phyloP scores from a whole-genome alignment of 1,140 invertebrate genomes.

The Kradibia gibbosae region DNA sequence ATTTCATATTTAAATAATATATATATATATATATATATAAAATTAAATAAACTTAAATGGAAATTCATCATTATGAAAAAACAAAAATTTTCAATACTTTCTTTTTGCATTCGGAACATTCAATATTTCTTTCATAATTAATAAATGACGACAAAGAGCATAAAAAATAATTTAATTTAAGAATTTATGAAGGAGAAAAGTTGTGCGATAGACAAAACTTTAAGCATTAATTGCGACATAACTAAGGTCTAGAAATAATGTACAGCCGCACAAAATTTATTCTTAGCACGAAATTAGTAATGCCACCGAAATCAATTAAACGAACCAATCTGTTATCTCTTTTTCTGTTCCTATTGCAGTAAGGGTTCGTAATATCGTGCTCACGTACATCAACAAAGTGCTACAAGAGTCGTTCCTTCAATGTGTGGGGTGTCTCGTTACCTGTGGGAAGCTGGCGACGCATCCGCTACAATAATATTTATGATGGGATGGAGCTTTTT shows the following conservation, averaged over 20 bases:
- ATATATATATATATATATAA: too few species aligned
- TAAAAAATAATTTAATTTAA: too few species aligned
- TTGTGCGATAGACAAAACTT: conserved; percentile 24
- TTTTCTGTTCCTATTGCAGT: background rate
- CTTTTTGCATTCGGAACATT: too few species aligned
- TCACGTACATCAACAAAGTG: background rate
- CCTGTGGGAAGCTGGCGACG: conserved; percentile 28
- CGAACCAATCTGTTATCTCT: background rate
- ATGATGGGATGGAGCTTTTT: conserved; percentile 10
- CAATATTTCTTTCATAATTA: too few species aligned
- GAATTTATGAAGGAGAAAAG: conserved; percentile 23
- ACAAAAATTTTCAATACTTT: too few species aligned
- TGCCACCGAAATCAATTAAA: conserved; percentile 44
- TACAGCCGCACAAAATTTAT: background rate
- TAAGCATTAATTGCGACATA: conserved; percentile 27
- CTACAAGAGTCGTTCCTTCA: background rate
- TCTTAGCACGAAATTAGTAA: conserved; percentile 21
- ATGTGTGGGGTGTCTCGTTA: background rate
- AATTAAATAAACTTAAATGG: too few species aligned
- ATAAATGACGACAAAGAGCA: too few species aligned
- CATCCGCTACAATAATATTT: background rate
- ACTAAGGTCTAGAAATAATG: conserved; percentile 27
- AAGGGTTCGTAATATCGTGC: conserved; percentile 12
- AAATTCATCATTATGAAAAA: too few species aligned
- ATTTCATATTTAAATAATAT: too few species aligned